Evolutionary conservation across 2,888 invertebrate species (phyloP).

Genomic region (Pelosia muscerda): DNA sequence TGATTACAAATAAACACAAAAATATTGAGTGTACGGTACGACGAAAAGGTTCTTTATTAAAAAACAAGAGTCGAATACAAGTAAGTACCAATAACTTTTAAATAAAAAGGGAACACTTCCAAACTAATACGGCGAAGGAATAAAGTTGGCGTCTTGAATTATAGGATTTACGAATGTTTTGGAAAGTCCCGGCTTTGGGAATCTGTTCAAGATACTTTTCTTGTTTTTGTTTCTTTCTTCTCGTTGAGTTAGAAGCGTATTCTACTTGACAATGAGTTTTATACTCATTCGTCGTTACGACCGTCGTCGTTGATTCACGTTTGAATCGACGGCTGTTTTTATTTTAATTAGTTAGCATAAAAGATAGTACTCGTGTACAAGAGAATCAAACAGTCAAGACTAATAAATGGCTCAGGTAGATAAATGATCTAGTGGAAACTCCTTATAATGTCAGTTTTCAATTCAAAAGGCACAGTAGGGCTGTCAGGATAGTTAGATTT

Average conservation of each 20-base stretch:
- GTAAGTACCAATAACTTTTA: background rate
- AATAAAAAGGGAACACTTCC: conserved; percentile 5
- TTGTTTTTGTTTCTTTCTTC: conserved; percentile 1
- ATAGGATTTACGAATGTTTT: conserved; percentile 10
- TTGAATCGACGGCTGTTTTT: too few relatives aligned
- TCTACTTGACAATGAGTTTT: too few relatives aligned
- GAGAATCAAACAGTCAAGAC: too few relatives aligned
- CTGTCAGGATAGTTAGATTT: too few relatives aligned
- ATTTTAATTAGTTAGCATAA: too few relatives aligned
- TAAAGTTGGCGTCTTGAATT: conserved; percentile 4
- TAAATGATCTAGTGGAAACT: too few relatives aligned
- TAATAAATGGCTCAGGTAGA: too few relatives aligned
- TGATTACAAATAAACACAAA: background rate
- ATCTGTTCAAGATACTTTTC: conserved; percentile 12
- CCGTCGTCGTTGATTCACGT: too few relatives aligned
- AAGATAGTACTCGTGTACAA: too few relatives aligned
- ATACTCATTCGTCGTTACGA: too few relatives aligned
- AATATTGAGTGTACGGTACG: background rate
- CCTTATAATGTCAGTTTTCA: too few relatives aligned
- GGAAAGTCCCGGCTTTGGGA: background rate
- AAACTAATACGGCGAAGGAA: background rate
- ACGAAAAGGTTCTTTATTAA: background rate
- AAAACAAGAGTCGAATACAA: background rate
- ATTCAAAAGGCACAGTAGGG: too few relatives aligned
- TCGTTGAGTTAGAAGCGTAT: background rate